Base-by-base conservation (phyloP, 2,113 vertebrate species). In the Rhagologus leucostigma region DNA sequence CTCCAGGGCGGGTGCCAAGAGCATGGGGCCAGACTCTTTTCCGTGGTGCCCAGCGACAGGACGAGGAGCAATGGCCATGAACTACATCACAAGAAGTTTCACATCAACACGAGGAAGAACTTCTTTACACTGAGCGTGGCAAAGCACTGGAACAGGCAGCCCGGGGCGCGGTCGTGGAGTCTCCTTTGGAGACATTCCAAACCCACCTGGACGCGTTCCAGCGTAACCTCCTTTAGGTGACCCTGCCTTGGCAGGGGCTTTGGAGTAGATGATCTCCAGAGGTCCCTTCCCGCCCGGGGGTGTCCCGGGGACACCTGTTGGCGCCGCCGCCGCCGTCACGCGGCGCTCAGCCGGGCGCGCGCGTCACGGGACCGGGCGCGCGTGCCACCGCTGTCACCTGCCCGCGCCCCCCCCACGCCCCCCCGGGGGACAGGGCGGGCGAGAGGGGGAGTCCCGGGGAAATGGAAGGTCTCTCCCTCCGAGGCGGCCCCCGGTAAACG, bases 331-430 rank as follows among this genome's bases (percentile, higher is more conserved):
- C 49, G 49, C 68, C 22, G 41, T 87, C 92, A 92, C 69, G 92
- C 53, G 92, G 1, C 49, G 78, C 82, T 95, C 91, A 93, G 88
- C 94, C 55, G 91, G 64, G 74, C 68, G 63, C 73, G 82, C 80
- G 84, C 63, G 65, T 93, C 94, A 95, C 88, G 84, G 81, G 91
- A 93, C 85, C 56, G 62, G 49, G 82, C 70, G 89, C 89, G 85
- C 89, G 92, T 86, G 89, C 71, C 74, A 3, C 29, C 22, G 70
- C 85, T 16, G 82, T 87, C 90, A 93, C 87, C 93, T 79, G 87
- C 90, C 76, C 47, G 49, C 29, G 65, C 3, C 5, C 35, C 41
- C 13, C 19, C 27, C n/a, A n/a, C n/a, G n/a, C 9, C 29, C 6
- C 27, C 19, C 29, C 21, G 21, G 27, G 44, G 24, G 15, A 6